phyloP scores from a whole-genome alignment of 2,888 invertebrate genomes.

The Andrena haemorrhoa region DNA sequence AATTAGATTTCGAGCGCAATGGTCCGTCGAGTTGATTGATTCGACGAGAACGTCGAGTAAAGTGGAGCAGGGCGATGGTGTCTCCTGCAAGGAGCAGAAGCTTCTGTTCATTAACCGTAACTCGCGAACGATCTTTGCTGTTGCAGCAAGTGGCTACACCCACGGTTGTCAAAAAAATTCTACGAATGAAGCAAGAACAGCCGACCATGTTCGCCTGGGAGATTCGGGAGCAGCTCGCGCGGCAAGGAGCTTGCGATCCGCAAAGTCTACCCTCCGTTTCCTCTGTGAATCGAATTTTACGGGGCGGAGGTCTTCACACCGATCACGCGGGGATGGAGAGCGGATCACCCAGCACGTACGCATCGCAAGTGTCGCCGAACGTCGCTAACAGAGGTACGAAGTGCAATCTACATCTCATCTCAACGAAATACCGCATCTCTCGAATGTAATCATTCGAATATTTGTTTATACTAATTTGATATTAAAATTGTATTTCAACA shows the following conservation, averaged over 20 bases:
- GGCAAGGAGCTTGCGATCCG: conserved; percentile 96
- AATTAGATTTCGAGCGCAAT: not conserved
- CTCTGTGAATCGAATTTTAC: conserved; percentile 96
- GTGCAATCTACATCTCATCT: not conserved
- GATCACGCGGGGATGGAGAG: conserved; percentile 79
- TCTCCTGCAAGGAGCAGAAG: too few species aligned
- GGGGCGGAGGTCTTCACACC: conserved; percentile 94
- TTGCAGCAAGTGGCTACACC: conserved; percentile 98
- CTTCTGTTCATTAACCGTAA: not conserved
- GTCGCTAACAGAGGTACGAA: conserved; percentile 77
- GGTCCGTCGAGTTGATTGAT: too few species aligned
- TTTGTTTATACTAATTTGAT: too few species aligned
- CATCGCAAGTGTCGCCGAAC: conserved; percentile 77
- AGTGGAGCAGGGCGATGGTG: too few species aligned
- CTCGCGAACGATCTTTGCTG: conserved; percentile 30
- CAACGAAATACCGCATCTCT: too few species aligned
- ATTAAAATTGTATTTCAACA: too few species aligned
- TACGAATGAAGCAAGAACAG: conserved; percentile 97
- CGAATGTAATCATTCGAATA: too few species aligned
- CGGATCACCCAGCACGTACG: conserved; percentile 76
- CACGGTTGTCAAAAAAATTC: conserved; percentile 97
- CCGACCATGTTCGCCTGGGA: conserved; percentile 99
- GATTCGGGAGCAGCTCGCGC: conserved; percentile 95
- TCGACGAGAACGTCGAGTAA: too few species aligned
- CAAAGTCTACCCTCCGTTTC: conserved; percentile 97